phyloP scores from a whole-genome alignment of 2,888 invertebrate species.

The Julus scanicus region DNA sequence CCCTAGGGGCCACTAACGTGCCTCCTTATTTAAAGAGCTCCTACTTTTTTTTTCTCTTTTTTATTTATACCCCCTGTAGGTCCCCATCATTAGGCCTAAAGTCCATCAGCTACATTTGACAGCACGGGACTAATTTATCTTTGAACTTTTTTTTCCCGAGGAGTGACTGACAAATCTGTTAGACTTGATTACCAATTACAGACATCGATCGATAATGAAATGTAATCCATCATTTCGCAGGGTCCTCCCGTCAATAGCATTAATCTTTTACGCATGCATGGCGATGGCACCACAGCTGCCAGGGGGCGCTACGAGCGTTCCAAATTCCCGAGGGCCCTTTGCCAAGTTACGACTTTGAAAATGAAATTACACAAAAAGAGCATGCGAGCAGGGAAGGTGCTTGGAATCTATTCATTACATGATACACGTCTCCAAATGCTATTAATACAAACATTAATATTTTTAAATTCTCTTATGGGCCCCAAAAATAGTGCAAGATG shows the following conservation, averaged over 20 bases:
- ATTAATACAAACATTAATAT: too few species aligned
- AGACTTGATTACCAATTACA: conserved; percentile 58
- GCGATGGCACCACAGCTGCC: not conserved
- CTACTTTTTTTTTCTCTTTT: not conserved
- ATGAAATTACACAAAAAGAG: conserved; percentile 18
- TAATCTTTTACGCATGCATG: conserved; percentile 51
- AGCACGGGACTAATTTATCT: conserved; percentile 55
- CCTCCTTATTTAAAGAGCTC: conserved; percentile 20
- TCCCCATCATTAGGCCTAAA: conserved; percentile 50
- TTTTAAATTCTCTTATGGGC: too few species aligned
- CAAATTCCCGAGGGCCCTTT: conserved; percentile 12
- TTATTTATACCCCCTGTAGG: conserved; percentile 20
- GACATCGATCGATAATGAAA: conserved; percentile 57
- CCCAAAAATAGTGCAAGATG: too few species aligned
- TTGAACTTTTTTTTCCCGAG: conserved; percentile 51
- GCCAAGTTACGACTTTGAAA: not conserved
- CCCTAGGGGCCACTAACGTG: conserved; percentile 27
- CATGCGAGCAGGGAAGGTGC: not conserved
- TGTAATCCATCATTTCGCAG: conserved; percentile 57
- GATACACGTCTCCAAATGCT: not conserved
- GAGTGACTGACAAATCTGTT: conserved; percentile 58
- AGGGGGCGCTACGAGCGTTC: not conserved
- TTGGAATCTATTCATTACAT: not conserved
- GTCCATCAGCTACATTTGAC: conserved; percentile 52
- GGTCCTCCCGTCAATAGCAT: conserved; percentile 53